Evolutionary conservation across 1,140 invertebrate species (phyloP), one percentile per base, ranked within the genome.

Genomic region (Tetramorium parvispinum): DNA sequence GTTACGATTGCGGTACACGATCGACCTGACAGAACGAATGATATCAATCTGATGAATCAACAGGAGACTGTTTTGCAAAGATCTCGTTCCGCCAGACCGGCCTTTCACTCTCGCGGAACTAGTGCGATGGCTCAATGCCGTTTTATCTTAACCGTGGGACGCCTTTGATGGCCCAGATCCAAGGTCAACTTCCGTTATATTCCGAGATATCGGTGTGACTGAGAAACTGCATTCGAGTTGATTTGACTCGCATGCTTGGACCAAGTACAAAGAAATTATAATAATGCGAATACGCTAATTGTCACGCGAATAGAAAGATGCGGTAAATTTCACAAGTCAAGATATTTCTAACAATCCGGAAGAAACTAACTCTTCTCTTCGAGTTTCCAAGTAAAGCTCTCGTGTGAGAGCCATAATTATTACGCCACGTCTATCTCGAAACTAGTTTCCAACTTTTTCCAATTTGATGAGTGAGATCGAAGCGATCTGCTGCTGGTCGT

Each of bases 51-150:
- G 32, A 89, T 83, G 78, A 87, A 83, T 88, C 82, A 66, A 43
- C 68, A 46, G 5, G 65, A 70, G 51, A 37, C 53, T 83, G 59
- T 57, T 85, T 27, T 32, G 40, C 59, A 63, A 53, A 75, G 78
- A 66, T 79, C 24, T 77, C 66, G 86, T 59, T 61, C 46, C n/a
- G 51, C 66, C 73, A 59, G 55, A 51, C 11, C 53, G 61, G 85
- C 91, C 91, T 92, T 92, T 91, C 91, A 91, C 86, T 85, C 51
- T 61, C 83, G 87, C 57, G 66, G 61, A 77, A 55, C 55, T 63
- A 27, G 65, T 51, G 43, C 51, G 76, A 76, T 71, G 73, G 65
- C 49, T 86, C 75, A 73, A 86, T 88, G 87, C 68, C 65, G n/a
- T 73, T 88, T 79, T 83, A 77, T 86, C 88, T 85, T 68, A 82